Conservation (phyloP, 1,140 invertebrate genomes). For the Aphelinus certus region DNA sequence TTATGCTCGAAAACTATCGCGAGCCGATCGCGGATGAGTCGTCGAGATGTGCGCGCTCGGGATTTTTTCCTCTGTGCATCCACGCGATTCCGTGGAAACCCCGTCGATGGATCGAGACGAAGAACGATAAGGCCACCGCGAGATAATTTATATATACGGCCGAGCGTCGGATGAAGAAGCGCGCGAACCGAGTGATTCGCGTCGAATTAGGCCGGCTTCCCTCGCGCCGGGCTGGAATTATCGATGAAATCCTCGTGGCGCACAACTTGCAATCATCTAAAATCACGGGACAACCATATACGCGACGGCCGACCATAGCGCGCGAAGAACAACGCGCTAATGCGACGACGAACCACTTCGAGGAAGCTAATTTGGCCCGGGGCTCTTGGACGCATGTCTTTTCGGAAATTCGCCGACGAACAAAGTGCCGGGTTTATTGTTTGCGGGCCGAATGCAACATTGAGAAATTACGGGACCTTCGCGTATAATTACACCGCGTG, state of each 20-base stretch:
- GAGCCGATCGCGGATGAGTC: too few species aligned
- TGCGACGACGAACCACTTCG: neutral
- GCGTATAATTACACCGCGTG: too few species aligned
- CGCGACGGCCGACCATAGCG: neutral
- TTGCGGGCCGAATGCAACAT: too few species aligned
- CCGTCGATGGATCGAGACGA: too few species aligned
- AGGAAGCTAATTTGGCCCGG: neutral
- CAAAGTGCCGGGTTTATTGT: neutral
- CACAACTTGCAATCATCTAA: conserved; percentile 13
- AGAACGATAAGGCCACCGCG: too few species aligned
- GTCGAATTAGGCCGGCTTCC: neutral
- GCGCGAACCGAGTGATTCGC: neutral
- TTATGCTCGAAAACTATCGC: too few species aligned
- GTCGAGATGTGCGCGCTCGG: too few species aligned
- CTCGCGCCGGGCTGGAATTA: neutral
- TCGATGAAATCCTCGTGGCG: neutral
- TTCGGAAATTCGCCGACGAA: neutral
- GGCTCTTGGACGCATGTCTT: neutral
- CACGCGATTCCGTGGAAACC: too few species aligned
- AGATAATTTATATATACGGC: too few species aligned
- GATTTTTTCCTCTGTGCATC: too few species aligned
- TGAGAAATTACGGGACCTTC: too few species aligned
- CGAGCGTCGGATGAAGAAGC: too few species aligned
- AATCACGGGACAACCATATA: neutral
- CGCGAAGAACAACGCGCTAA: neutral